Evolutionary conservation across 2,113 vertebrate species (phyloP).

Genomic region (Sakesphorus luctuosus): DNA sequence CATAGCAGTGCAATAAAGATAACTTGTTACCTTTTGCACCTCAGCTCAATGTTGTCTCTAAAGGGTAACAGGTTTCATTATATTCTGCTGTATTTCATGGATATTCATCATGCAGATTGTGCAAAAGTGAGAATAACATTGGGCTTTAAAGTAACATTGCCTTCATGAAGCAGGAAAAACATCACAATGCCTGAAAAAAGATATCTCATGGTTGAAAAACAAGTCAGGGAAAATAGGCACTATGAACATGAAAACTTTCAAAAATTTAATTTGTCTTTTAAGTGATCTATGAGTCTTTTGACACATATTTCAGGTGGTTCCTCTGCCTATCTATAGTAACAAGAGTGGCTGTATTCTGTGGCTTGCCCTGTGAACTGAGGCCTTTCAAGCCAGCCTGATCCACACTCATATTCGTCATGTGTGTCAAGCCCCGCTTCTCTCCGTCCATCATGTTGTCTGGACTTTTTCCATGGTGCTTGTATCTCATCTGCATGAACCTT

Average conservation of each 20-base stretch:
- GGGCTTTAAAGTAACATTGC: background rate
- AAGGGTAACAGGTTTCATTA: constrained; percentile 52
- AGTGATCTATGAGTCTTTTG: background rate
- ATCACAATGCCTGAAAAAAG: background rate
- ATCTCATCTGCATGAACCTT: background rate
- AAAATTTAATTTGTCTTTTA: background rate
- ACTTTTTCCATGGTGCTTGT: background rate
- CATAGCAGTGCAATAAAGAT: constrained; percentile 40
- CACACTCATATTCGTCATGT: background rate
- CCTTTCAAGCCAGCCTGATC: background rate
- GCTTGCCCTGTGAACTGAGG: background rate
- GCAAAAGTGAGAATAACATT: background rate
- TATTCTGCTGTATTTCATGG: constrained; percentile 27
- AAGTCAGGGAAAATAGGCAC: background rate
- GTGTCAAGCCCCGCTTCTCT: background rate
- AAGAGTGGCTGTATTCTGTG: background rate
- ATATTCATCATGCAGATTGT: constrained; percentile 33
- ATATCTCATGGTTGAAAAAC: background rate
- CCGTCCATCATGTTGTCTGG: background rate
- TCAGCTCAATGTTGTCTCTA: constrained; percentile 46
- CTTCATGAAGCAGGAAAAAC: background rate
- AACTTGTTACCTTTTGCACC: constrained; percentile 42
- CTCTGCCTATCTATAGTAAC: background rate
- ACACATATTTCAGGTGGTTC: background rate
- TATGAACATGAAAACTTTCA: background rate